Percentiles rank a stretch among this genome's conserved stretches.
Evolutionary conservation across 2,113 vertebrate genomes (phyloP).

Genomic region (Scalopus aquaticus): DNA sequence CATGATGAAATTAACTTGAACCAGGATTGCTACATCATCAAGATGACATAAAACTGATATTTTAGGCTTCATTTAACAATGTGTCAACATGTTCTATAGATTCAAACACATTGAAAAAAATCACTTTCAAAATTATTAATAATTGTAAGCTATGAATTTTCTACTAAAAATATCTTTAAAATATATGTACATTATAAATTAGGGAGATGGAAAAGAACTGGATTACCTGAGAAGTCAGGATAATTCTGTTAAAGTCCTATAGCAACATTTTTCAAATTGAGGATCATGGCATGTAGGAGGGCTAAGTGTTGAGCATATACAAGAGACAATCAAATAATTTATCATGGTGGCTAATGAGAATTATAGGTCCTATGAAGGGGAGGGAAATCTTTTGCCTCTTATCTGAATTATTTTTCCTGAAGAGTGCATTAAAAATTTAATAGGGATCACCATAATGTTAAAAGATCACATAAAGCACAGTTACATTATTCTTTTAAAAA

Average conservation of each 20-base stretch:
- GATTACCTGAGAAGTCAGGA: not conserved
- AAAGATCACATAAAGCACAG: constrained; percentile 63
- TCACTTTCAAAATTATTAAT: not conserved
- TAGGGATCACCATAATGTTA: constrained; percentile 50
- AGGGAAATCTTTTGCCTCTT: not conserved
- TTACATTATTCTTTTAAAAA: constrained; percentile 74
- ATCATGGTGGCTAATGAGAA: not conserved
- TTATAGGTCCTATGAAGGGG: not conserved
- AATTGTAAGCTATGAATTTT: not conserved
- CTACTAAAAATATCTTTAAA: not conserved
- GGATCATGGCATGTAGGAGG: not conserved
- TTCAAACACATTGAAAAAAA: not conserved
- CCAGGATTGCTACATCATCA: not conserved
- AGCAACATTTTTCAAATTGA: not conserved
- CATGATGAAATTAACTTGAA: not conserved
- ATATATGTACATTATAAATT: not conserved
- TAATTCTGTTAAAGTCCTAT: not conserved
- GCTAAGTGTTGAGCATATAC: not conserved
- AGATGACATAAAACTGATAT: not conserved
- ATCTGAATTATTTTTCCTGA: constrained; percentile 20
- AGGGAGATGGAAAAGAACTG: not conserved
- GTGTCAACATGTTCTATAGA: not conserved
- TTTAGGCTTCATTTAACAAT: not conserved
- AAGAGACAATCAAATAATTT: not conserved
- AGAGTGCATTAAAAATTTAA: constrained; percentile 36